A percentile compares a stretch with the other conserved stretches of the same genome.
Evolutionary conservation across 2,113 vertebrate species (phyloP).

Genomic region (Arenaria interpres): DNA sequence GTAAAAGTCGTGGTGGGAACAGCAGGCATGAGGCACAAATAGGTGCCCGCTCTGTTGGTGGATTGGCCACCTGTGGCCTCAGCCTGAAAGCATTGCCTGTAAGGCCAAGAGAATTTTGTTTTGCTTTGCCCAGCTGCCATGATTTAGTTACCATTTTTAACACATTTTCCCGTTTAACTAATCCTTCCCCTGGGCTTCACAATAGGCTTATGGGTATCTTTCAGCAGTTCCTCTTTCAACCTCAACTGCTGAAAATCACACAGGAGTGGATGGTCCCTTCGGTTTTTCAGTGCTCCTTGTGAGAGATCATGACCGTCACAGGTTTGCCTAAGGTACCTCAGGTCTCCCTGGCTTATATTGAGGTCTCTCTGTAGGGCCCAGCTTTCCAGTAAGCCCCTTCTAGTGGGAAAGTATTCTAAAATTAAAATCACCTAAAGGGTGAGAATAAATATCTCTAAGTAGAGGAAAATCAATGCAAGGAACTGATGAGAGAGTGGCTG

Average conservation of each 20-base stretch:
- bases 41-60: neutral
- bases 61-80: neutral
- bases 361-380: fast-evolving
- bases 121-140: neutral
- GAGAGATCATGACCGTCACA: fast-evolving
- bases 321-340: fast-evolving
- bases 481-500: neutral
- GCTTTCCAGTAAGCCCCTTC: neutral
- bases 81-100: neutral
- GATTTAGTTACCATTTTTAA: neutral
- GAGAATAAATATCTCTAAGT: neutral
- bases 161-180: neutral
- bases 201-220: neutral
- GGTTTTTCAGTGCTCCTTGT: neutral
- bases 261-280: fast-evolving
- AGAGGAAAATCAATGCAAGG: neutral
- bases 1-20: neutral
- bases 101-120: neutral
- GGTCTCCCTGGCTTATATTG: fast-evolving
- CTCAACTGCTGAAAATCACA: neutral
- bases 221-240: fast-evolving
- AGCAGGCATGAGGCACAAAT: neutral
- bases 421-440: neutral
- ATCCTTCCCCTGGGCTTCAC: neutral
- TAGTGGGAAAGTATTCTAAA: neutral